Conservation (phyloP, 2,888 invertebrate genomes). For the Schizaphis graminum region DNA sequence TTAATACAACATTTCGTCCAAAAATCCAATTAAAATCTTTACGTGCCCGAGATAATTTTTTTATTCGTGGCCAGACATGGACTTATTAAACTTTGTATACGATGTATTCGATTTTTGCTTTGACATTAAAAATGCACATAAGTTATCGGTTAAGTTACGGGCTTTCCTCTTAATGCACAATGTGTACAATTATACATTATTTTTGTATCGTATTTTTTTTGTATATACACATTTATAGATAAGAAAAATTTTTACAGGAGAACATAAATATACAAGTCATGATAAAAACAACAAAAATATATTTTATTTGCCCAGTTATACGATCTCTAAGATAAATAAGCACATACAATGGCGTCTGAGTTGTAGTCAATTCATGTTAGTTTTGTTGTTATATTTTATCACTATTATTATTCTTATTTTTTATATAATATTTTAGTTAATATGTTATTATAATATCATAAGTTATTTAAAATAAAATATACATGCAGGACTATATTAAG, state of each 20-base stretch:
- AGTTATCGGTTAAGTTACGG: conserved; percentile 16
- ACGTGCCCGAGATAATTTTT: background rate
- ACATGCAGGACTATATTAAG: background rate
- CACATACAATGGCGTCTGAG: background rate
- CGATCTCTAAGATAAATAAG: conserved; percentile 1
- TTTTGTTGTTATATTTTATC: background rate
- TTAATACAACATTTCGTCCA: background rate
- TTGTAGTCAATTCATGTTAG: background rate
- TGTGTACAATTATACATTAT: background rate
- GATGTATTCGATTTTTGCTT: background rate
- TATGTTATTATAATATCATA: background rate
- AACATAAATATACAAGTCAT: conserved; percentile 34
- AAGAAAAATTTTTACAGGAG: background rate
- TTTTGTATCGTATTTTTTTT: background rate
- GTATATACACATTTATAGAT: background rate
- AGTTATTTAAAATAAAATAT: background rate
- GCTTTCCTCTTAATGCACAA: background rate
- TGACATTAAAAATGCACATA: conserved; percentile 5
- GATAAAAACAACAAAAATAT: conserved; percentile 33
- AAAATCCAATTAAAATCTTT: conserved; percentile 6
- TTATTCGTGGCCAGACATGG: background rate
- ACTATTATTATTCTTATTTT: background rate
- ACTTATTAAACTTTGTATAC: background rate
- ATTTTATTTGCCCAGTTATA: conserved; percentile 1
- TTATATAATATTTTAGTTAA: background rate